Evolutionary conservation across 2,797 vertebrate genomes (phyloP), one percentile per base, ranked within the genome.

Genomic region (Enteromius treurensis): DNA sequence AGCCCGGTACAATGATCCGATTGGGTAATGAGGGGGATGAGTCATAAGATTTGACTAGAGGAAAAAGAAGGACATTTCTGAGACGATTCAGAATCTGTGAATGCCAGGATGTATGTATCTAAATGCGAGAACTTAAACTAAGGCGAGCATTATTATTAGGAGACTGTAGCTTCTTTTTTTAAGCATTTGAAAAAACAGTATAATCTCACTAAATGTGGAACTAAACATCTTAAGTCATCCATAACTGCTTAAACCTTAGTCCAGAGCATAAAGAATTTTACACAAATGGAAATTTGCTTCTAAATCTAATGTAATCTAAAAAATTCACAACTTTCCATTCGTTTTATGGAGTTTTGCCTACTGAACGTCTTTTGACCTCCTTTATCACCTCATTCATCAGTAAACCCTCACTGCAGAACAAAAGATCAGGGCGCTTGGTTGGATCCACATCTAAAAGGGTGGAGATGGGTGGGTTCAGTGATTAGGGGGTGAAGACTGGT

Each of bases 21-120:
- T 58, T 42, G 49, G 78, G n/a, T 45, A 55, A 58, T 58, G 23
- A 69, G n/a, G 15, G 49, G 32, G 32, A 67, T 79, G 77, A 79
- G 77, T 79, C 77, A 79, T 68, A 42, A 40, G 64, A 55, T 79
- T 21, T 51, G 26, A 55, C 73, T 55, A 68, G 32, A 53, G 15
- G 32, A 26, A 55, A 69, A 68, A 68, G 68, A 40, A 53, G 42
- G 42, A 49, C 42, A 65, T 49, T 21, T 79, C 11, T 51, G 19
- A 29, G 32, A 40, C 32, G 40, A 17, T 11, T 40, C 29, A 74
- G 15, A 37, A 37, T 55, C 51, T 76, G 3, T 32, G 47, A 11
- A 51, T 6, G 21, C 51, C 17, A 73, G 1, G 26, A 73, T 32
- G 70, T 10, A 11, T 14, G 37, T 17, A 14, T 40, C 3, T 26